Evolutionary conservation across 2,113 vertebrate genomes (phyloP).

Genomic region (Coreoperca whiteheadi): DNA sequence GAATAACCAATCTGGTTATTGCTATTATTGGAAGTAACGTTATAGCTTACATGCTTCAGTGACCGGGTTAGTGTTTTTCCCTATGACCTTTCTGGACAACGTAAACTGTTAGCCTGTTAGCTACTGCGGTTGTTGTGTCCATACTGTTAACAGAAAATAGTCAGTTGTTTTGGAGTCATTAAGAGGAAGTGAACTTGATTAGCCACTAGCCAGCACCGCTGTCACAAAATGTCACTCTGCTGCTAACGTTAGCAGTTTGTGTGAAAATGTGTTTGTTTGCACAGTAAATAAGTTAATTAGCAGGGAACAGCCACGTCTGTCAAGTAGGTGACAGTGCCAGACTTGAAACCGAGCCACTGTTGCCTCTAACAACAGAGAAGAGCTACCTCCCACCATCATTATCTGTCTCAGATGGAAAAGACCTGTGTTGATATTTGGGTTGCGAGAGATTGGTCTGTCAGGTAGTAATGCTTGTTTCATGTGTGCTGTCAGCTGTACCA

Average conservation of each 20-base stretch:
- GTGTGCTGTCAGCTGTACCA: not conserved
- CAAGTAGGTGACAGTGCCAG: constrained; percentile 14
- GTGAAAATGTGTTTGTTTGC: constrained; percentile 12
- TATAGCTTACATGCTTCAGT: constrained; percentile 25
- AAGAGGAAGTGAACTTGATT: constrained; percentile 60
- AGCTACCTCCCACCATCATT: constrained; percentile 18
- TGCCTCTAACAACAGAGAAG: constrained; percentile 47
- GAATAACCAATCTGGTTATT: constrained; percentile 2
- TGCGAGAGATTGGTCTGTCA: too few relatives aligned
- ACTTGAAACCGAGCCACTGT: constrained; percentile 60
- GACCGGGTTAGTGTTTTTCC: constrained; percentile 17
- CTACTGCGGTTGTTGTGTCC: not conserved
- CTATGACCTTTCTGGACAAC: constrained; percentile 42
- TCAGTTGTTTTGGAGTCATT: constrained; percentile 27
- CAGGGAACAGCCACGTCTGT: constrained; percentile 25
- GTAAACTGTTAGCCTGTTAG: constrained; percentile 42
- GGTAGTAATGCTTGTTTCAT: constrained; percentile 4
- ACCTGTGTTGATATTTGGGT: not conserved
- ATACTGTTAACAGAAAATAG: not conserved
- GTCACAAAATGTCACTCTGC: constrained; percentile 24
- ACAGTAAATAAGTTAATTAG: constrained; percentile 35
- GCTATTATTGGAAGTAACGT: constrained; percentile 43
- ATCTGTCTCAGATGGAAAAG: not conserved
- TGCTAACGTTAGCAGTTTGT: not conserved
- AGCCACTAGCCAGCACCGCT: constrained; percentile 1